phyloP scores from a whole-genome alignment of 2,888 invertebrate genomes.

The Sisyra terminalis region DNA sequence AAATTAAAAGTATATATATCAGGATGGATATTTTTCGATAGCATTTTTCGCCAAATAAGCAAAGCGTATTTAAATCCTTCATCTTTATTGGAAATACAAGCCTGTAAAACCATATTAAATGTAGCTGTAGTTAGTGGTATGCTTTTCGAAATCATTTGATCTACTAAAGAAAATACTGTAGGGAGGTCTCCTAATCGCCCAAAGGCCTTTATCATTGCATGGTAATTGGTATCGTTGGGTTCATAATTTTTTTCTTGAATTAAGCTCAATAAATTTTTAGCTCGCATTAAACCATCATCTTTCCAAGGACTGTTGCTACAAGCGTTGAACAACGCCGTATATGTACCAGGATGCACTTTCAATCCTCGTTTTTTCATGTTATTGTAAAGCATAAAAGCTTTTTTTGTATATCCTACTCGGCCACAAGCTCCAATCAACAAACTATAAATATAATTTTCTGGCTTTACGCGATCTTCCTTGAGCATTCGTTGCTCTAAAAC shows the following conservation, averaged over 20 bases:
- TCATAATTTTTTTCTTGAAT: slow-evolving; percentile 52
- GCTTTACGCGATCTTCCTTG: slow-evolving; percentile 60
- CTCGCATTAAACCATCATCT: slow-evolving; percentile 48
- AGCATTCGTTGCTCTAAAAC: slow-evolving; percentile 63
- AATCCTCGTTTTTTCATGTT: slow-evolving; percentile 65
- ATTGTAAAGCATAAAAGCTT: slow-evolving; percentile 69
- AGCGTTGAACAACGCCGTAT: slow-evolving; percentile 76
- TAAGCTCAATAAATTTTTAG: slow-evolving; percentile 43
- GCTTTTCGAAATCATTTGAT: slow-evolving; percentile 60
- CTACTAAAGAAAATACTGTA: slow-evolving; percentile 64
- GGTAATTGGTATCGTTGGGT: slow-evolving; percentile 62
- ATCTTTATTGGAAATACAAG: slow-evolving; percentile 62
- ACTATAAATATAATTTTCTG: slow-evolving; percentile 64
- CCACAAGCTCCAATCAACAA: slow-evolving; percentile 73
- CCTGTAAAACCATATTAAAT: slow-evolving; percentile 66
- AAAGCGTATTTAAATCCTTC: slow-evolving; percentile 71
- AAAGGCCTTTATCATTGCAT: slow-evolving; percentile 85
- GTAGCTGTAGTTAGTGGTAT: slow-evolving; percentile 47
- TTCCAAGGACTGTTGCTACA: slow-evolving; percentile 65
- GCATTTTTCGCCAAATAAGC: slow-evolving; percentile 75
- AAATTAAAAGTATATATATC: slow-evolving; percentile 63
- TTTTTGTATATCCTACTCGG: slow-evolving; percentile 65
- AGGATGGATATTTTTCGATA: slow-evolving; percentile 44
- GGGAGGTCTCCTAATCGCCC: slow-evolving; percentile 64
- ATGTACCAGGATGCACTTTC: slow-evolving; percentile 46